phyloP scores from a whole-genome alignment of 2,888 invertebrate species.

The Apotomis turbidana region DNA sequence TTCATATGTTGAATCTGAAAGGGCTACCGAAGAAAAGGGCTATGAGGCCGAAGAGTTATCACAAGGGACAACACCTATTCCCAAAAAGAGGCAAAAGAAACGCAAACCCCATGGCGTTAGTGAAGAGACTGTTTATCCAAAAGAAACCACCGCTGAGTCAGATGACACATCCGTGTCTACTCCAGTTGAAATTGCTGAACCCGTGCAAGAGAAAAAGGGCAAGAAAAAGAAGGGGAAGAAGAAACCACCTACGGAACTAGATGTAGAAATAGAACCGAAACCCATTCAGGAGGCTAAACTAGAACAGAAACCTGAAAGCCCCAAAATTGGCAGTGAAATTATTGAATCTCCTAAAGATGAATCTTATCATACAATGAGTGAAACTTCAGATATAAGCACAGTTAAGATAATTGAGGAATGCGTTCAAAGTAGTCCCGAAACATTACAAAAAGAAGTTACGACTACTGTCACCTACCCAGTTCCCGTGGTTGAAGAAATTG shows the following conservation, averaged over 20 bases:
- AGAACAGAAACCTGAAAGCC: constrained; percentile 68
- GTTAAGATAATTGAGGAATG: constrained; percentile 88
- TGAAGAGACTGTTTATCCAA: constrained; percentile 74
- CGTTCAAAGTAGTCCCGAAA: constrained; percentile 80
- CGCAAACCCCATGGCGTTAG: constrained; percentile 66
- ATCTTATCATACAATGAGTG: constrained; percentile 84
- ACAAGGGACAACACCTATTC: constrained; percentile 56
- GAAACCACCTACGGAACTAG: constrained; percentile 68
- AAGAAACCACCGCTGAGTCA: constrained; percentile 68
- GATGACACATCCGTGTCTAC: constrained; percentile 66
- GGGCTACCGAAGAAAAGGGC: constrained; percentile 84
- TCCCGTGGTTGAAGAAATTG: constrained; percentile 83
- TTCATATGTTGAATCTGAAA: constrained; percentile 74
- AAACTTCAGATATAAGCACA: constrained; percentile 82
- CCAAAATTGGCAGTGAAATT: constrained; percentile 76
- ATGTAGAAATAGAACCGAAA: constrained; percentile 52
- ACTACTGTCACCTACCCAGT: constrained; percentile 83
- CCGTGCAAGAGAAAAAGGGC: constrained; percentile 56
- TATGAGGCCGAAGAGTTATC: constrained; percentile 89
- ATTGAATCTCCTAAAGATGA: constrained; percentile 83
- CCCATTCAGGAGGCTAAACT: constrained; percentile 46
- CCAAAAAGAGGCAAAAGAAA: constrained; percentile 82
- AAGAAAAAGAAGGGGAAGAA: constrained; percentile 79
- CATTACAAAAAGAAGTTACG: constrained; percentile 72
- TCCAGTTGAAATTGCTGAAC: constrained; percentile 60